Base-by-base conservation (phyloP, 2,797 vertebrate genomes). In the Ctenopoma kingsleyae region DNA sequence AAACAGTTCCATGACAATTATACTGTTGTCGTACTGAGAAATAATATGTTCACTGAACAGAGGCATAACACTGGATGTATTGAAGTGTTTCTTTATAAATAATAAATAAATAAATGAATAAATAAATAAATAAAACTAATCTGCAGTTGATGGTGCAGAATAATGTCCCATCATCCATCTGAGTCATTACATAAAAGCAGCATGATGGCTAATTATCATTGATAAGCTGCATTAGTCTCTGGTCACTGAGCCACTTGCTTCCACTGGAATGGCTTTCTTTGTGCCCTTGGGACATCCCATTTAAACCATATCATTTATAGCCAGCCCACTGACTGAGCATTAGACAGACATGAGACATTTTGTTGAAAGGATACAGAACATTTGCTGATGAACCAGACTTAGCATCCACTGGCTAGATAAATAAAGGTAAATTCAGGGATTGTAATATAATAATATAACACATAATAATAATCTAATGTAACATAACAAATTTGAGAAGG, bases 161-260 rank as follows among this genome's bases (percentile, higher is more conserved):
- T 69, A 75, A 76, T 74, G 51, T 47, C 67, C 56, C 3, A 2
- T 63, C 63, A 69, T 82, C 80, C 62, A 55, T 73, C 62, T 54
- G 59, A 77, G 72, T 41, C 69, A 30, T 74, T 69, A 68, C 49
- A 67, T 69, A 40, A 76, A 75, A 80, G 67, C 54, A 80, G 62
- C 70, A 76, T 65, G 60, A 82, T 64, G 67, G 70, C 71, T 57
- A 70, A 80, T 86, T 74, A 76, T 65, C 80, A 72, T 69, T 54
- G 65, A 78, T 76, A 78, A 69, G 68, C 66, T 70, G 67, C 78
- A 80, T 87, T 85, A 83, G 79, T 82, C 62, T 70, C 46, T 35
- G 71, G 81, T 83, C 85, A 74, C 68, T 76, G 58, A 81, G 55
- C 57, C 55, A 59, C 67, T 79, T 73, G 61, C 68, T 83, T 81